Evolutionary conservation across 1,140 invertebrate genomes (phyloP), one percentile per base, ranked within the genome.

Genomic region (Branchinecta lindahli): DNA sequence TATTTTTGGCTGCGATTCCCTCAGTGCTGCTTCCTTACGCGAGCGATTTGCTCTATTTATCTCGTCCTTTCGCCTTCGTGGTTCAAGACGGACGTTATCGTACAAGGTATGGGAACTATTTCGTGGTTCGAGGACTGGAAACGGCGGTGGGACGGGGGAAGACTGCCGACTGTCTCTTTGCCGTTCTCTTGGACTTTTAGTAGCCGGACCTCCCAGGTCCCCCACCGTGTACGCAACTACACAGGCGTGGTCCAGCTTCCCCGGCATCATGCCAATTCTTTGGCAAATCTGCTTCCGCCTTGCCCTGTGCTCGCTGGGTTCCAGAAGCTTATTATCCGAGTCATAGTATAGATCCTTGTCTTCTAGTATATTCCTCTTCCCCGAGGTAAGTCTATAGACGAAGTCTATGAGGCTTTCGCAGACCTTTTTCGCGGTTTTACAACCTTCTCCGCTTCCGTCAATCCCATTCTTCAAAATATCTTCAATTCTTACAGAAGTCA

Each of bases 221-320:
- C 86, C 87, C 21, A 92, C 87, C 73, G 86, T 85, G 75, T 88
- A 92, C 0, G 91, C 90, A 66, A 92, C 87, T 20, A 92, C 85
- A 8, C 89, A 89, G 20, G 92, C 92, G 78, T 95, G 92, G 79
- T 95, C 93, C 70, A 95, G 79, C 79, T 96, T 95, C n/a, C 93
- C 92, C 3, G 92, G 91, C 72, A 94, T 86, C 76, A 85, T 79
- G 69, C 85, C 84, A 73, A 85, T 83, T 81, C 83, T 90, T 76
- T 88, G 87, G 74, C 88, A 80, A 69, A 88, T 85, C 72, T 85
- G 84, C 74, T 87, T 85, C 45, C 88, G 80, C 72, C 87, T 81
- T 65, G 82, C 79, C 69, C 87, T 83, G 74, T 88, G 86, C 71
- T 88, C 85, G 44, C 82, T 81, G 65, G 81, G 80, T 8, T 82